Conservation (phyloP, 2,797 vertebrate genomes). For the Schizopygopsis pylzovi region DNA sequence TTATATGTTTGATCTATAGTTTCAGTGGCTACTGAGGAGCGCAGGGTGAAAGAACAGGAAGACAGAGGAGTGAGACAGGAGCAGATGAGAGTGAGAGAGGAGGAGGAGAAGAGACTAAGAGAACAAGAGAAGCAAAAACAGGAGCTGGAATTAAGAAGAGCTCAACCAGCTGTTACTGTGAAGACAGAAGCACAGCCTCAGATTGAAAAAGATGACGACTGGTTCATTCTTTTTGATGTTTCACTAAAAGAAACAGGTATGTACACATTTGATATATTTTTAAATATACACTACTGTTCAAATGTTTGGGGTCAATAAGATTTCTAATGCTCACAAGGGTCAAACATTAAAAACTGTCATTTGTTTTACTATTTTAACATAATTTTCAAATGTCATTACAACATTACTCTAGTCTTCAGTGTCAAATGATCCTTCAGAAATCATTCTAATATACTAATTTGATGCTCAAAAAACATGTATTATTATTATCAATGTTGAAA, state of each 20-base stretch:
- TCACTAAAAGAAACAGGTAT: conserved; percentile 71
- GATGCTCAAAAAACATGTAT: background rate
- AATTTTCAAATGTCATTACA: background rate
- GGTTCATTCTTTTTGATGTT: conserved; percentile 77
- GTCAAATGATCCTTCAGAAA: background rate
- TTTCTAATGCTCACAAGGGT: background rate
- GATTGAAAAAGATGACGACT: conserved; percentile 70
- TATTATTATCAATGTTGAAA: background rate
- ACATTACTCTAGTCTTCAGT: background rate
- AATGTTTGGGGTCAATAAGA: background rate
- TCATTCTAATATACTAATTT: background rate
- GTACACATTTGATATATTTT: background rate
- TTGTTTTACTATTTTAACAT: background rate
- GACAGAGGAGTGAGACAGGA: conserved; percentile 27
- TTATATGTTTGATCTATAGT: background rate
- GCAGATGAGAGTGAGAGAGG: conserved; percentile 48
- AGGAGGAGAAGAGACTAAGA: conserved; percentile 22
- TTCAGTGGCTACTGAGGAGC: conserved; percentile 14
- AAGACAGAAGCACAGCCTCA: conserved; percentile 61
- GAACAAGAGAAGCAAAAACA: conserved; percentile 48
- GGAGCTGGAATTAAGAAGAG: conserved; percentile 54
- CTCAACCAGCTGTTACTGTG: conserved; percentile 61
- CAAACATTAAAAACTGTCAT: background rate
- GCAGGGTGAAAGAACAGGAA: conserved; percentile 24
- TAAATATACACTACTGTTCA: background rate